Conservation (phyloP, 1,140 invertebrate genomes). For the Drosophila oshimai region DNA sequence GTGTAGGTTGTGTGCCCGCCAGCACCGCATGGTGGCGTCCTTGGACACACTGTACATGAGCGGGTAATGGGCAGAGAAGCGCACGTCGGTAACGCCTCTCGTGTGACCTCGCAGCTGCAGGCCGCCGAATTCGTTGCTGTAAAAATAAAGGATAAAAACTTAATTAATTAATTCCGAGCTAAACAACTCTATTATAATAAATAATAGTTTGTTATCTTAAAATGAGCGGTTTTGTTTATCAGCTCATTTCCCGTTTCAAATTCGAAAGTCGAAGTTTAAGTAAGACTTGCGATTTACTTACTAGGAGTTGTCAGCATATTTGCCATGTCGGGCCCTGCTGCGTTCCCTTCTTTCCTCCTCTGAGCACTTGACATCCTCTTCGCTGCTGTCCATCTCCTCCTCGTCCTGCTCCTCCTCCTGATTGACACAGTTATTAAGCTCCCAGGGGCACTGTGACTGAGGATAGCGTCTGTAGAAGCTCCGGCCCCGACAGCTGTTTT, state of each 20-base stretch:
- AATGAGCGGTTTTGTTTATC: no score
- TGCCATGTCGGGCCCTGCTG: slow-evolving; percentile 33
- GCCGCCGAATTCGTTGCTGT: slow-evolving; percentile 83
- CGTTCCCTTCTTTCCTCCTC: slow-evolving; percentile 35
- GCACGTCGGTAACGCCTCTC: slow-evolving; percentile 88
- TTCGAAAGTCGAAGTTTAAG: no score
- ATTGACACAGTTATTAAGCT: slow-evolving; percentile 60
- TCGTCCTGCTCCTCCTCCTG: slow-evolving; percentile 49
- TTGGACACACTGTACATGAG: slow-evolving; percentile 90
- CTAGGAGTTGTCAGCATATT: slow-evolving; percentile 73
- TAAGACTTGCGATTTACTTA: slow-evolving; percentile 36
- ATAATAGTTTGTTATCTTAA: no score
- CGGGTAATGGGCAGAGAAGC: slow-evolving; percentile 85
- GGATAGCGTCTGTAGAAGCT: slow-evolving; percentile 59
- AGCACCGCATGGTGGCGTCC: slow-evolving; percentile 89
- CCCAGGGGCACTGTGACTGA: slow-evolving; percentile 68
- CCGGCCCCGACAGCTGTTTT: slow-evolving; percentile 62
- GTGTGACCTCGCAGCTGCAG: slow-evolving; percentile 88
- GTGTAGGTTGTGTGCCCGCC: slow-evolving; percentile 87
- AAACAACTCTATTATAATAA: no score
- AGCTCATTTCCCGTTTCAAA: no score
- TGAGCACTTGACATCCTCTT: slow-evolving; percentile 10
- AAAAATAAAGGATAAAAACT: not conserved
- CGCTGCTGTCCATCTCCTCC: slow-evolving; percentile 11
- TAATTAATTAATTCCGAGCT: no score